These are phyloP conservation scores for Dascillus cervinus DNA, from an alignment of 2,888 invertebrate species.

Conservation along the genomic window DNA sequence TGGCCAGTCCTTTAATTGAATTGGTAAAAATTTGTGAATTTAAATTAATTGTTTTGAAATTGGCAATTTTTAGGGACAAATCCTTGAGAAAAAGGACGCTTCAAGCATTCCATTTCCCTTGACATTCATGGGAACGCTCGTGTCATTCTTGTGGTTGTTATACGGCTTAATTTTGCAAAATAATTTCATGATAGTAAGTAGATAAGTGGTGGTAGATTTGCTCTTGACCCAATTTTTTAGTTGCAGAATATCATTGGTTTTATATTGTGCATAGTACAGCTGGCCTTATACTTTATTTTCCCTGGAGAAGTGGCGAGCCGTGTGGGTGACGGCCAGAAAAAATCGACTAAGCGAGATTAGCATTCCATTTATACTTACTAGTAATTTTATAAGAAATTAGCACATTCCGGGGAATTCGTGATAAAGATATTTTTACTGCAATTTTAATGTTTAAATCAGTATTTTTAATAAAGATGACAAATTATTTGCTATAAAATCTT, in stretches of 20 bases:
- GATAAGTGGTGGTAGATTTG: constrained; percentile 40
- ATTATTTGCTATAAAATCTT: too few relatives aligned
- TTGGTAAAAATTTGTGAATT: constrained; percentile 48
- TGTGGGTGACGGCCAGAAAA: too few relatives aligned
- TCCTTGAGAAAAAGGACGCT: constrained; percentile 74
- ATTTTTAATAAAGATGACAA: too few relatives aligned
- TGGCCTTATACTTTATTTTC: not conserved
- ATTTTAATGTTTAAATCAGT: too few relatives aligned
- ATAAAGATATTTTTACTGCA: too few relatives aligned
- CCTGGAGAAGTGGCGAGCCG: not conserved
- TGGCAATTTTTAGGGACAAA: too few relatives aligned
- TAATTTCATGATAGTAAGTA: constrained; percentile 68
- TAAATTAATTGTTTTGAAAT: not conserved
- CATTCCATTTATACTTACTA: too few relatives aligned
- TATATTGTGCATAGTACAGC: not conserved
- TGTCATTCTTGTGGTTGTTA: constrained; percentile 69
- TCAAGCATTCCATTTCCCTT: constrained; percentile 83
- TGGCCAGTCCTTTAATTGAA: constrained; percentile 63
- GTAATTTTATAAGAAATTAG: too few relatives aligned
- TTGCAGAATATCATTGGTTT: constrained; percentile 2
- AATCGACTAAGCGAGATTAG: too few relatives aligned
- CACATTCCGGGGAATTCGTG: too few relatives aligned
- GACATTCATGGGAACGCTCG: constrained; percentile 73
- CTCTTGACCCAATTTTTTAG: constrained; percentile 1
- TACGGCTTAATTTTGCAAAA: constrained; percentile 75